A percentile compares a stretch with the other conserved stretches of the same genome.
These are phyloP conservation scores for Phainopepla nitens DNA, from an alignment of 2,113 vertebrate species.

Conservation along the genomic window DNA sequence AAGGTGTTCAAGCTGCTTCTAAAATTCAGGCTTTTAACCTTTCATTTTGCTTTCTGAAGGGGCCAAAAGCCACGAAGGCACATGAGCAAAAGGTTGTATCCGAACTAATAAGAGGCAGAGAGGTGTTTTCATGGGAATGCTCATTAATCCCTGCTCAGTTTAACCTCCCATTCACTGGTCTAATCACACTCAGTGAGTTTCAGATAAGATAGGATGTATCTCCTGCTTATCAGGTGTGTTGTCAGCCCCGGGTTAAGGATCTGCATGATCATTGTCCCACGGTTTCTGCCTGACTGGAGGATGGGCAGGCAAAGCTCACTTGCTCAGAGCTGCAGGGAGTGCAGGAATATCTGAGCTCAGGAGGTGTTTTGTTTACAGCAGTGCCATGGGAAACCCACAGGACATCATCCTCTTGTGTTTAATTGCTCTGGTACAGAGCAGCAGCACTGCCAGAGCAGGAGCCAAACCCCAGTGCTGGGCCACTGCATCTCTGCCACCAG, in stretches of 20 bases:
- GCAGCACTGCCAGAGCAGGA: not conserved
- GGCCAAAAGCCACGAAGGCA: not conserved
- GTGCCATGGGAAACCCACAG: not conserved
- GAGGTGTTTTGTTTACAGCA: not conserved
- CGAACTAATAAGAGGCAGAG: not conserved
- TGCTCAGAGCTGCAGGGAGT: not conserved
- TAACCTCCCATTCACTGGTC: not conserved
- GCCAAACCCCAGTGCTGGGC: not conserved
- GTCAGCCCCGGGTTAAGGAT: not conserved
- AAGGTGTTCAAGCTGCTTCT: not conserved
- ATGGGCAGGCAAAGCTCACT: not conserved
- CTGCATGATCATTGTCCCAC: not conserved
- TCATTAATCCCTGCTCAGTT: not conserved
- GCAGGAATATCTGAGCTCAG: not conserved
- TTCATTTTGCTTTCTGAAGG: not conserved
- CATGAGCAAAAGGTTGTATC: accelerated
- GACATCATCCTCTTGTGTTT: not conserved
- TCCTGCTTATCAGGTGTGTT: not conserved
- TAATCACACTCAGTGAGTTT: not conserved
- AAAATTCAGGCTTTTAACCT: not conserved
- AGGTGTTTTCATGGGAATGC: not conserved
- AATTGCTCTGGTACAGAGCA: not conserved
- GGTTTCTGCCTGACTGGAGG: not conserved
- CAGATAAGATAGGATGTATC: not conserved
- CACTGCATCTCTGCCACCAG: not conserved